Conservation (phyloP, 2,888 invertebrate genomes). For the Brachyptera putata region DNA sequence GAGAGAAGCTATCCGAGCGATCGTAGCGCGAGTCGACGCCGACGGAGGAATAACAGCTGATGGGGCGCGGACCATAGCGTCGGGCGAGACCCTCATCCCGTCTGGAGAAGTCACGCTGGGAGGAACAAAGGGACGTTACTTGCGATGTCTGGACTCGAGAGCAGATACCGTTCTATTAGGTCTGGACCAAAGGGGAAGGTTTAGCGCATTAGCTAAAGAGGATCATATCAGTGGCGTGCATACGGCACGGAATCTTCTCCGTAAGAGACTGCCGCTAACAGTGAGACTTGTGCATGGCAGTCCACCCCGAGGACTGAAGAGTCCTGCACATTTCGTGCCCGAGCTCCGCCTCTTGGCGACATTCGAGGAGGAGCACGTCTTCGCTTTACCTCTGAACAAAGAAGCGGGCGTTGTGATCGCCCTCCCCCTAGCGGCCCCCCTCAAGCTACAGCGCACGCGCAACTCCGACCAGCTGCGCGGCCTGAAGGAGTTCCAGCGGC, state of each 20-base stretch:
- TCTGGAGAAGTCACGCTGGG: slow-evolving; percentile 57
- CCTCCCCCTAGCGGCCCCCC: slow-evolving; percentile 77
- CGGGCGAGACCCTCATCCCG: slow-evolving; percentile 79
- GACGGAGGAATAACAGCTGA: slow-evolving; percentile 60
- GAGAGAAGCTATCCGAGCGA: slow-evolving; percentile 69
- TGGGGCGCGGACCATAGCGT: slow-evolving; percentile 69
- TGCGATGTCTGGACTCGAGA: slow-evolving; percentile 80
- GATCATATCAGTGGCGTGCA: slow-evolving; percentile 94
- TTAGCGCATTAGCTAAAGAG: slow-evolving; percentile 88
- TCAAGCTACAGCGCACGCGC: slow-evolving; percentile 77
- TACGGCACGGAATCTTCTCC: slow-evolving; percentile 79
- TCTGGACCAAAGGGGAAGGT: slow-evolving; percentile 83
- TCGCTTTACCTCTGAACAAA: slow-evolving; percentile 78
- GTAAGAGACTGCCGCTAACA: slow-evolving; percentile 87
- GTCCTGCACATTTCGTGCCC: slow-evolving; percentile 75
- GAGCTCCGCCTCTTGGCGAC: slow-evolving; percentile 78
- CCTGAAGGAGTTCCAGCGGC: slow-evolving; percentile 63
- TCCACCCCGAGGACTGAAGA: slow-evolving; percentile 77
- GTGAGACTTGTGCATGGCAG: slow-evolving; percentile 89
- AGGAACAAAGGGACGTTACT: slow-evolving; percentile 69
- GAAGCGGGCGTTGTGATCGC: slow-evolving; percentile 73
- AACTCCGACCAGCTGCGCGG: slow-evolving; percentile 76
- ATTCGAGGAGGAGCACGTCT: slow-evolving; percentile 81
- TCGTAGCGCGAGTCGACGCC: slow-evolving; percentile 47
- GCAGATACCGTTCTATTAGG: slow-evolving; percentile 79